These are phyloP conservation scores for Drosophila melanica DNA, from an alignment of 1,140 invertebrate genomes.

Conservation along the genomic window DNA sequence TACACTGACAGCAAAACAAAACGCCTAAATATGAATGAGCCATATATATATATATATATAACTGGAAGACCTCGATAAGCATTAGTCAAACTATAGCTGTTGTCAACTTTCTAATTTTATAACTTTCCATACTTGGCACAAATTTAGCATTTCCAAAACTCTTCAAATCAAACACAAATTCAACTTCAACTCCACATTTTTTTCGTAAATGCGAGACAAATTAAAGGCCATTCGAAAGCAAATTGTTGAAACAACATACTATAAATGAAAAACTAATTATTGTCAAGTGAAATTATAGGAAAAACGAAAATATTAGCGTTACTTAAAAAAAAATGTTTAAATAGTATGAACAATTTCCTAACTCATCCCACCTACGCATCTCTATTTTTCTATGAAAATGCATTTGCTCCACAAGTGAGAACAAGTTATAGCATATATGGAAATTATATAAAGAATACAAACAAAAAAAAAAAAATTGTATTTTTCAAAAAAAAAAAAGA, in stretches of 20 bases:
- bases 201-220: not conserved
- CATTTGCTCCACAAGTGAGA: constrained; percentile 66
- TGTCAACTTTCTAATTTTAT: constrained; percentile 31
- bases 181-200: not conserved
- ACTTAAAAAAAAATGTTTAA: constrained; percentile 46
- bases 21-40: constrained; percentile 44
- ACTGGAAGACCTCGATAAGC: constrained; percentile 51
- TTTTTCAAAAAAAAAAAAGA: constrained; percentile 49
- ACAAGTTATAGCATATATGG: constrained; percentile 50
- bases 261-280: constrained; percentile 45
- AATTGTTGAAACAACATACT: constrained; percentile 28
- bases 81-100: constrained; percentile 34
- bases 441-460: too few species aligned
- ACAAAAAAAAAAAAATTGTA: constrained; percentile 37
- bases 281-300: constrained; percentile 37
- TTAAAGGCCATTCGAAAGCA: constrained; percentile 21
- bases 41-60: constrained; percentile 30
- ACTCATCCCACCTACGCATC: constrained; percentile 82
- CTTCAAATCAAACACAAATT: not conserved
- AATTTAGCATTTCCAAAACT: constrained; percentile 10
- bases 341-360: constrained; percentile 77
- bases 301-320: constrained; percentile 55
- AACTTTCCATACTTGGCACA: constrained; percentile 14
- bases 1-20: constrained; percentile 69
- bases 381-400: constrained; percentile 81